These are phyloP conservation scores for Hiodon alosoides DNA, from an alignment of 2,113 vertebrate genomes.

Conservation along the genomic window DNA sequence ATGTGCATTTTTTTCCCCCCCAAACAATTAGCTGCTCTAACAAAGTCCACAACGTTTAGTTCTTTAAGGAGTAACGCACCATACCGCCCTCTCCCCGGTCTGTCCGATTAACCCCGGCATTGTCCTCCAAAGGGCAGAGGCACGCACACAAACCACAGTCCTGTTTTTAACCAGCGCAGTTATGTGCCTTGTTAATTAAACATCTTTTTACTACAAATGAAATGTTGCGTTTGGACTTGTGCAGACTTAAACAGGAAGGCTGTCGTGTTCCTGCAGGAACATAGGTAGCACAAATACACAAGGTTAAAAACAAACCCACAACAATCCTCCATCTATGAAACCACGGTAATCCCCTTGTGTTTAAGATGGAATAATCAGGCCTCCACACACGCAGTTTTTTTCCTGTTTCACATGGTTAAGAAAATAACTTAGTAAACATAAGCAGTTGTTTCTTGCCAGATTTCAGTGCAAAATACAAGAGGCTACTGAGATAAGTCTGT, in stretches of 20 bases:
- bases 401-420: conserved; percentile 23
- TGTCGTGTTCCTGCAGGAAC: conserved; percentile 6
- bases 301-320: conserved; percentile 3
- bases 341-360: not conserved
- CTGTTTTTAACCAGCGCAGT: not conserved
- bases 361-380: conserved; percentile 8
- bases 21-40: conserved; percentile 23
- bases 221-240: not conserved
- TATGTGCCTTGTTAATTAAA: not conserved
- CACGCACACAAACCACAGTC: conserved; percentile 8
- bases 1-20: not conserved
- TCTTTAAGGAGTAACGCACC: not conserved
- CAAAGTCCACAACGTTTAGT: conserved; percentile 13
- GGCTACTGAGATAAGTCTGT: conserved; percentile 23
- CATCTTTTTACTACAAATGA: conserved; percentile 3
- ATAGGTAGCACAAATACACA: conserved; percentile 14
- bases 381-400: conserved; percentile 26
- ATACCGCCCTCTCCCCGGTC: not conserved
- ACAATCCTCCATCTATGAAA: not conserved
- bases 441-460: conserved; percentile 61
- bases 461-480: conserved; percentile 68
- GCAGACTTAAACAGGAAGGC: not conserved
- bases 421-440: conserved; percentile 69
- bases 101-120: not conserved
- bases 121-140: not conserved